These are phyloP conservation scores for Sphaerodactylus townsendi DNA, from an alignment of 2,113 vertebrate genomes.

Conservation along the genomic window DNA sequence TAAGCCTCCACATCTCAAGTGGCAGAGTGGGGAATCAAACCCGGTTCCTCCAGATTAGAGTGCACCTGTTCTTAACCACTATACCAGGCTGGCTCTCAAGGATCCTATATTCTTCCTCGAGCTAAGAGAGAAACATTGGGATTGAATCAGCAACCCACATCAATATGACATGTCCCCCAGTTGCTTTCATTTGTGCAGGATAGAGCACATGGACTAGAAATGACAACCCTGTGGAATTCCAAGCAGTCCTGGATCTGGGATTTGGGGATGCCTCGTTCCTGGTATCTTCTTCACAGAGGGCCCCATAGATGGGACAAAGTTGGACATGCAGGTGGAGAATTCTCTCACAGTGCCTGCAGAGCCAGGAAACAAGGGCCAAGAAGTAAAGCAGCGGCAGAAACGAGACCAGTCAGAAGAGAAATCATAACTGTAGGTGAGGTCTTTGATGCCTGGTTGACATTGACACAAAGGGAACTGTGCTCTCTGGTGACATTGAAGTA, in stretches of 20 bases:
- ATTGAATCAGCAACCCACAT: neutral
- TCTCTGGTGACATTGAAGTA: slow-evolving; percentile 22
- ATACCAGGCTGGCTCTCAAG: too few species aligned
- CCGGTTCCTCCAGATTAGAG: too few species aligned
- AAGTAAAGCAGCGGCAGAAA: neutral
- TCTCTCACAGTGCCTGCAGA: neutral
- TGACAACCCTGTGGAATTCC: too few species aligned
- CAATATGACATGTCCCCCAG: neutral
- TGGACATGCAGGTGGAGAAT: neutral
- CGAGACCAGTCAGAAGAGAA: neutral
- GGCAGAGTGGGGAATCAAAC: too few species aligned
- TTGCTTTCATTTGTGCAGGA: neutral
- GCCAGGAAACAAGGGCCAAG: neutral
- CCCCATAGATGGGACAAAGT: neutral
- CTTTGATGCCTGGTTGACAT: slow-evolving; percentile 28
- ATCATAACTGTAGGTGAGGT: neutral
- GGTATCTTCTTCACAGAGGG: neutral
- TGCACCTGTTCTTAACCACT: too few species aligned
- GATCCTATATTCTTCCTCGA: neutral
- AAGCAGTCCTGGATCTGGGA: neutral
- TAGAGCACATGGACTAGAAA: neutral
- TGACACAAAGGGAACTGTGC: slow-evolving; percentile 11
- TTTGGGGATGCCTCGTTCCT: neutral
- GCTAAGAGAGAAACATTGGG: neutral
- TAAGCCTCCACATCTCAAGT: too few species aligned